phyloP scores from a whole-genome alignment of 2,797 vertebrate genomes.

The Otolemur crassicaudatus region DNA sequence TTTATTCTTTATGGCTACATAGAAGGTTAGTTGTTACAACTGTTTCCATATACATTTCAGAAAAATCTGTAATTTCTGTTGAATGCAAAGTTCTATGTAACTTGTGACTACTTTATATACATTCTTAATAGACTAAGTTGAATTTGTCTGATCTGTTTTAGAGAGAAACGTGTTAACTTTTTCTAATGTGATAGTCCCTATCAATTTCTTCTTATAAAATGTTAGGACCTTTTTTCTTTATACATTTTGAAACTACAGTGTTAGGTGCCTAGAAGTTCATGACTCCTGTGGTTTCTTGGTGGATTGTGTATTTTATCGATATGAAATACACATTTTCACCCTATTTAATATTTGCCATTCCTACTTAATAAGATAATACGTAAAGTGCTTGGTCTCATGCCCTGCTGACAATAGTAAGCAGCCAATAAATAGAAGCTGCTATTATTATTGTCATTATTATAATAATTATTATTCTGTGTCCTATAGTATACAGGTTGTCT shows the following conservation, averaged over 20 bases:
- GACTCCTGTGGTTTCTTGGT: conserved; percentile 15
- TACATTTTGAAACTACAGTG: conserved; percentile 41
- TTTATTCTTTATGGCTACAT: conserved; percentile 46
- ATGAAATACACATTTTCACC: conserved; percentile 32
- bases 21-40: not conserved
- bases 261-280: conserved; percentile 51
- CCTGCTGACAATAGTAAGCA: not conserved
- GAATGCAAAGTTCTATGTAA: not conserved
- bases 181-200: not conserved
- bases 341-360: conserved; percentile 30
- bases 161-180: not conserved
- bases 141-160: conserved; percentile 21
- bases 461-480: not conserved
- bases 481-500: not conserved
- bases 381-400: not conserved
- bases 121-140: not conserved
- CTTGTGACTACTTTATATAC: conserved; percentile 27
- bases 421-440: not conserved
- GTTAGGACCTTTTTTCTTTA: not conserved
- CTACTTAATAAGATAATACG: conserved; percentile 24
- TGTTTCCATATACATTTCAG: conserved; percentile 44
- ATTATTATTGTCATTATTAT: not conserved
- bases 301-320: not conserved
- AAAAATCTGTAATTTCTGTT: conserved; percentile 43
- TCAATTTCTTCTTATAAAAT: conserved; percentile 23